A percentile compares a stretch with the other conserved stretches of the same genome.
Conservation (phyloP, 2,888 invertebrate species). For the Dinocampus coccinellae region DNA sequence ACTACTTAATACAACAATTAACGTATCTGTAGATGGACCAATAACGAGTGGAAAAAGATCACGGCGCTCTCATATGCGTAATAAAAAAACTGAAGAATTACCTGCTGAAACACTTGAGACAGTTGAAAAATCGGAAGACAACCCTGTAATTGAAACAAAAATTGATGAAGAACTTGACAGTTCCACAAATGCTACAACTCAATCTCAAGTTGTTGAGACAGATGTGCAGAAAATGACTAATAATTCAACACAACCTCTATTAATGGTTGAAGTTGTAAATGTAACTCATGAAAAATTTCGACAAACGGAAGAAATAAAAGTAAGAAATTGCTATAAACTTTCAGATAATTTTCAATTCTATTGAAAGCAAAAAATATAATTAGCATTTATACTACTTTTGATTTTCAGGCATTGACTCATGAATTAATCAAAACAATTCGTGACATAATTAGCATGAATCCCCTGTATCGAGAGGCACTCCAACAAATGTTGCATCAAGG, state of each 20-base stretch:
- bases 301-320: constrained; percentile 94
- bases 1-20: constrained; percentile 84
- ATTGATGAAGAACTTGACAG: constrained; percentile 30
- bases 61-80: constrained; percentile 54
- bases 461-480: constrained; percentile 96
- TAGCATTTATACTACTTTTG: constrained; percentile 6
- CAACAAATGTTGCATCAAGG: constrained; percentile 98
- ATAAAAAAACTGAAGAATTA: constrained; percentile 53
- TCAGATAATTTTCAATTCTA: neutral
- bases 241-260: constrained; percentile 71
- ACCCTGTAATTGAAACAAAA: constrained; percentile 36
- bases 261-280: constrained; percentile 97
- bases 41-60: constrained; percentile 71
- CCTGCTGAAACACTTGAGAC: constrained; percentile 16
- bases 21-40: constrained; percentile 84
- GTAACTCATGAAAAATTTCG: constrained; percentile 88
- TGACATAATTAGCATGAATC: constrained; percentile 97
- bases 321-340: constrained; percentile 50
- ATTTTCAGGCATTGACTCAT: constrained; percentile 84
- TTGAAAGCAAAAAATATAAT: neutral
- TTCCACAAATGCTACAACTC: neutral
- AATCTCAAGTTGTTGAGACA: constrained; percentile 8
- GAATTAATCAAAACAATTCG: constrained; percentile 97
- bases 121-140: constrained; percentile 38
- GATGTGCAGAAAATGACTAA: constrained; percentile 23